Evolutionary conservation across 2,113 vertebrate genomes (phyloP).

Genomic region (Lycaon pictus): DNA sequence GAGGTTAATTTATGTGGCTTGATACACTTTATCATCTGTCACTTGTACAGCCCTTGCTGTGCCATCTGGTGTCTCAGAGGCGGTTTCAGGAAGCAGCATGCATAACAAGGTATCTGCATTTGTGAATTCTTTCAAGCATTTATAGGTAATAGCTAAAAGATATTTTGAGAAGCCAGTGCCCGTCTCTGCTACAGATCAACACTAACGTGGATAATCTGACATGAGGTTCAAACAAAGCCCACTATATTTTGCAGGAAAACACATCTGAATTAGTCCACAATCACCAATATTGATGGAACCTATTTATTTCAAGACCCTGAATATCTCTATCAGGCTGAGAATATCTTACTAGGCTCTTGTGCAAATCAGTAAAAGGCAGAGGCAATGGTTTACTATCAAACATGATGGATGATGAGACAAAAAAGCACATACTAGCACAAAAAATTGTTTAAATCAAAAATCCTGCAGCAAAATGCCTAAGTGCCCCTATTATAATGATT

Average conservation of each 20-base stretch:
- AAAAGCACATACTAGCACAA: slow-evolving; percentile 61
- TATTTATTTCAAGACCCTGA: slow-evolving; percentile 79
- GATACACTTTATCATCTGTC: slow-evolving; percentile 84
- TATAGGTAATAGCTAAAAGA: slow-evolving; percentile 82
- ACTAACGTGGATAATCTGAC: slow-evolving; percentile 76
- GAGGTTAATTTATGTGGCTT: slow-evolving; percentile 85
- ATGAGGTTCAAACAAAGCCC: slow-evolving; percentile 78
- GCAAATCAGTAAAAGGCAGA: slow-evolving; percentile 75
- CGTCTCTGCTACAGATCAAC: slow-evolving; percentile 66
- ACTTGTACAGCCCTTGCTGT: slow-evolving; percentile 80
- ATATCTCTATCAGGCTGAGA: slow-evolving; percentile 74
- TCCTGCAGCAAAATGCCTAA: slow-evolving; percentile 71
- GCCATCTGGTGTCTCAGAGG: slow-evolving; percentile 84
- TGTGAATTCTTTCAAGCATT: slow-evolving; percentile 81
- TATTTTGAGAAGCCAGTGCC: slow-evolving; percentile 77
- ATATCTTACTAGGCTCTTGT: slow-evolving; percentile 75
- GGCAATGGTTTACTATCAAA: slow-evolving; percentile 72
- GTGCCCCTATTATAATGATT: slow-evolving; percentile 77
- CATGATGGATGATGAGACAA: slow-evolving; percentile 77
- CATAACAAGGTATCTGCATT: slow-evolving; percentile 84
- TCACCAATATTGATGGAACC: slow-evolving; percentile 82
- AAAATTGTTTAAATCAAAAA: slow-evolving; percentile 77
- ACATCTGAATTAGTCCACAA: slow-evolving; percentile 78
- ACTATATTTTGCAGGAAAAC: slow-evolving; percentile 69
- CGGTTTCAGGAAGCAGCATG: slow-evolving; percentile 77